Conservation (phyloP, 2,797 vertebrate species). For the Hoplostethus mediterraneus region DNA sequence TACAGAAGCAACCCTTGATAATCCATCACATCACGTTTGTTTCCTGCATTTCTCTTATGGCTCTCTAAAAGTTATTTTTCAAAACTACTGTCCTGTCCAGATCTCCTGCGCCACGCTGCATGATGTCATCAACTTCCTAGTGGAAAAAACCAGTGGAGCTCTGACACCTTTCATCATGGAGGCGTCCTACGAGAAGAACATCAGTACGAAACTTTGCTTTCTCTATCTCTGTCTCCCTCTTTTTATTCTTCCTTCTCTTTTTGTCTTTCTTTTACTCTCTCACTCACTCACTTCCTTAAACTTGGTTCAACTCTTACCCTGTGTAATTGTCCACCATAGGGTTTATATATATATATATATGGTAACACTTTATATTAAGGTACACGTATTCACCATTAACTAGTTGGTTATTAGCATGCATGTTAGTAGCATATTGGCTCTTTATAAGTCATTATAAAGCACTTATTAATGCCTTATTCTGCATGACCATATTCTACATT, state of each 20-base stretch:
- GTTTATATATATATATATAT: neutral
- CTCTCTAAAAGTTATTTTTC: neutral
- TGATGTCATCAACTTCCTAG: conserved; percentile 80
- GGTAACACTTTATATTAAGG: no score
- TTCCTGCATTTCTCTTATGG: neutral
- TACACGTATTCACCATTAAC: no score
- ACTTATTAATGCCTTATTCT: no score
- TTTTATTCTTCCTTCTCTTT: neutral
- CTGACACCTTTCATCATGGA: conserved; percentile 81
- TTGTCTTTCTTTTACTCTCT: neutral
- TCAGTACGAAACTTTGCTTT: conserved; percentile 79
- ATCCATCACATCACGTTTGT: neutral
- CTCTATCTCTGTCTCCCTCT: neutral
- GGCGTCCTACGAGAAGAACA: conserved; percentile 80
- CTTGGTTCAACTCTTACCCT: neutral
- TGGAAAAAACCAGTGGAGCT: conserved; percentile 72
- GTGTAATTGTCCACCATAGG: neutral
- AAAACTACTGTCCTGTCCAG: conserved; percentile 56
- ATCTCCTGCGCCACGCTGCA: conserved; percentile 81
- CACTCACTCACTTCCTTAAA: neutral
- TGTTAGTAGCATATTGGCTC: no score
- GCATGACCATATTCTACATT: no score
- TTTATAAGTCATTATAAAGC: no score
- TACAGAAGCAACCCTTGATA: neutral
- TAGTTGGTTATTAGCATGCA: no score